Percentiles rank a stretch among this genome's conserved stretches.
phyloP scores from a whole-genome alignment of 2,797 vertebrate genomes.

The Anguilla obscura region DNA sequence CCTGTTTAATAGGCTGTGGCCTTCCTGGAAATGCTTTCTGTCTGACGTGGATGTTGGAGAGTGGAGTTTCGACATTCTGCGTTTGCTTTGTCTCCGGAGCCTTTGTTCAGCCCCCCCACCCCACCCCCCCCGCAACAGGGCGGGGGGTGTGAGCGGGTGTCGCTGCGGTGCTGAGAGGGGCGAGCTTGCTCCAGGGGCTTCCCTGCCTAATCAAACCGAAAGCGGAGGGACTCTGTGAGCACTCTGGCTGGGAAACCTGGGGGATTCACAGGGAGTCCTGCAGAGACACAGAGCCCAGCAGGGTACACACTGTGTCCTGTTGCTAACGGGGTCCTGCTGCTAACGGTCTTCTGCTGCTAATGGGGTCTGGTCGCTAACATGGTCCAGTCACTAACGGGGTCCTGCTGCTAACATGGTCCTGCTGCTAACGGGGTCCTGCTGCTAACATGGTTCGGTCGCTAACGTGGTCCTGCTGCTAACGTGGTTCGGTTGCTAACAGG shows the following conservation, averaged over 20 bases:
- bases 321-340: neutral
- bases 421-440: too few relatives aligned
- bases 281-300: neutral
- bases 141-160: neutral
- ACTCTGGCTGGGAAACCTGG: neutral
- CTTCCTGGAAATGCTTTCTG: conserved; percentile 18
- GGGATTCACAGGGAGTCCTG: neutral
- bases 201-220: conserved; percentile 55
- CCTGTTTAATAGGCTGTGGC: neutral
- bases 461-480: neutral
- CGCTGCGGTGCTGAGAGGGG: neutral
- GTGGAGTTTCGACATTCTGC: conserved; percentile 4
- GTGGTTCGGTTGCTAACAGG: too few relatives aligned
- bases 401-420: neutral
- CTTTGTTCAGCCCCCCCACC: neutral
- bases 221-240: conserved; percentile 44
- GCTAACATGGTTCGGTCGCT: neutral
- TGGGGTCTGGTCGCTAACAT: neutral
- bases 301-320: neutral
- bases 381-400: too few relatives aligned
- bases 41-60: neutral
- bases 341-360: neutral
- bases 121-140: neutral
- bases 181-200: conserved; percentile 33
- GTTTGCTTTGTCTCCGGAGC: conserved; percentile 7